Evolutionary conservation across 1,140 invertebrate genomes (phyloP), one percentile per base, ranked within the genome.

Genomic region (Schlechtendalia chinensis): DNA sequence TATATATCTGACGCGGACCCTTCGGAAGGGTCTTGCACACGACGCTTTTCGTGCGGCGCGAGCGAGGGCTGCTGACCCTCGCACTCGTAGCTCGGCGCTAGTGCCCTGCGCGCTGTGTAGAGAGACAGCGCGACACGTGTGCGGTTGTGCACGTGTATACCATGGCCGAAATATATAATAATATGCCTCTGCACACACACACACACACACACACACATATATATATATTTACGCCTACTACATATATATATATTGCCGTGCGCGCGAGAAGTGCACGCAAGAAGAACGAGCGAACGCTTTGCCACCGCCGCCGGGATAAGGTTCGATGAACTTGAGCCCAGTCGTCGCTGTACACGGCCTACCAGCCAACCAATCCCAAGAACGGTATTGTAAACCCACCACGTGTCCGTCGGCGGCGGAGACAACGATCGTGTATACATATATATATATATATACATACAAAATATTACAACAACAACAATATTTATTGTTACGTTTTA

Each of bases 11-110:
- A 50, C 47, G 11, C 47, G 12, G 47, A 50, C 63, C 61, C 61
- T 63, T 29, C 61, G 8, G 32, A 67, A 45, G 63, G 63, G 29
- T 45, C 63, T 29, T 63, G 63, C 39, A 67, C 63, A 67, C 63
- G 63, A 32, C n/a, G 63, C n/a, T 45, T 67, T 67, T 67, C 32
- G 63, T 67, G 63, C 11, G 32, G 32, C 63, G 17, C 63, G 63
- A 32, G n/a, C 11, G 63, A 24, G 63, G 63, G 63, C 63, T 67
- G 61, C 63, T 67, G 29, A 67, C 63, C 63, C 63, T 67, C 63
- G 32, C 32, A n/a, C 17, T 39, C 32, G 8, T 29, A 32, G 29
- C 32, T 19, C 29, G n/a, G 11, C 4, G 14, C 24, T 22, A 22
- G 12, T 8, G 58, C 10, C 58, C 24, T 24, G 24, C 14, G 58